A percentile compares a stretch with the other conserved stretches of the same genome.
Conservation (phyloP, 2,797 vertebrate genomes). For the Chaetophractus vellerosus region DNA sequence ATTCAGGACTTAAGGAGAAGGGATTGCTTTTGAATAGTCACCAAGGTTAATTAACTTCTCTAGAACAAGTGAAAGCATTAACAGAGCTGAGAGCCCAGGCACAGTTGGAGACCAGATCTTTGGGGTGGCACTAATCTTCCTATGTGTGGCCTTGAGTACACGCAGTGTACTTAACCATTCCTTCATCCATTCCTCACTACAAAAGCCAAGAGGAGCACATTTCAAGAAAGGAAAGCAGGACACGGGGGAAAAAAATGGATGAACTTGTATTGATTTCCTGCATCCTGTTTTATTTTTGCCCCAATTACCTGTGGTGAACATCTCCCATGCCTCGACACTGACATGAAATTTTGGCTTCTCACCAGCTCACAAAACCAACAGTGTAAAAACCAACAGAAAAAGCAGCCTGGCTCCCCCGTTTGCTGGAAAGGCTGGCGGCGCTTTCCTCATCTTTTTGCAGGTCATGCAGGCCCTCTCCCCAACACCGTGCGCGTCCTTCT, state of each 20-base stretch:
- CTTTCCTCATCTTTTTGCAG: not conserved
- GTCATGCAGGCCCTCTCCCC: constrained; percentile 76
- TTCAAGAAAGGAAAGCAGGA: not conserved
- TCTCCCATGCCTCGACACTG: not conserved
- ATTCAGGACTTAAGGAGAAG: not conserved
- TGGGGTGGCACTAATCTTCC: fast-evolving
- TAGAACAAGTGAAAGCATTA: not conserved
- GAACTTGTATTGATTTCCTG: not conserved
- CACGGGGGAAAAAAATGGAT: not conserved
- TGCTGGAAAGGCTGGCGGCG: too few relatives aligned
- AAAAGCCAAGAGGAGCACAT: not conserved
- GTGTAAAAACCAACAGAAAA: not conserved
- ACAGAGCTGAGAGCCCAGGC: too few relatives aligned
- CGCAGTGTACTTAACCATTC: fast-evolving
- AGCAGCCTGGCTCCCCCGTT: not conserved
- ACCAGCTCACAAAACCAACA: not conserved
- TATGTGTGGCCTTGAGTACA: fast-evolving
- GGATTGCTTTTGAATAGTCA: not conserved
- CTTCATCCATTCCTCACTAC: not conserved
- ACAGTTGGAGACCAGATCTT: fast-evolving
- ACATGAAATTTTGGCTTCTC: constrained; percentile 29
- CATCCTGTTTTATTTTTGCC: not conserved
- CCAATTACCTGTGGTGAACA: fast-evolving
- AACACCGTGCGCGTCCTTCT: not conserved
- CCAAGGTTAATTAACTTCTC: not conserved